These are phyloP conservation scores for Sinosuthora webbiana DNA, from an alignment of 2,113 vertebrate species.

Conservation along the genomic window DNA sequence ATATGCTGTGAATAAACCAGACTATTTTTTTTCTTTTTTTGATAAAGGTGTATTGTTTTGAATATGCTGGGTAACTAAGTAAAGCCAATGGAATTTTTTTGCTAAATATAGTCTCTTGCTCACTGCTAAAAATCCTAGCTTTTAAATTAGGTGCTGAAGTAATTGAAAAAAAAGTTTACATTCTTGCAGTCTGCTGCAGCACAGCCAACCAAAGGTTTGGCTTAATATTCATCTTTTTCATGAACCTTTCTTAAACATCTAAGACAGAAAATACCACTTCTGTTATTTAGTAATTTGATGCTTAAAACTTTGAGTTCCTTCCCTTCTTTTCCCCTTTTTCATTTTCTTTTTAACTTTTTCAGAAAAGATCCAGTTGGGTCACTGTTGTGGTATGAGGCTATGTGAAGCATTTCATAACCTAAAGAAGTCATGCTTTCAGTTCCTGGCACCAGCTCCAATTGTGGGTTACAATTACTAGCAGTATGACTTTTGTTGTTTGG, in stretches of 20 bases:
- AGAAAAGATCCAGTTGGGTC: conserved; percentile 26
- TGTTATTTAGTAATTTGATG: conserved; percentile 65
- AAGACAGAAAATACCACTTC: conserved; percentile 67
- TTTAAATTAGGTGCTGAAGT: conserved; percentile 80
- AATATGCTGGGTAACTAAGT: conserved; percentile 72
- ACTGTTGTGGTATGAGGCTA: conserved; percentile 54
- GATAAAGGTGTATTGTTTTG: conserved; percentile 80
- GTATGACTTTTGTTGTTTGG: background rate
- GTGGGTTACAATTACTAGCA: conserved; percentile 60
- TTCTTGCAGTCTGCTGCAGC: conserved; percentile 71
- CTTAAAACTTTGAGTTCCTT: background rate
- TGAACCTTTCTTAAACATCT: conserved; percentile 63
- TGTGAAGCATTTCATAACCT: conserved; percentile 60
- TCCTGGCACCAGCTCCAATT: conserved; percentile 38
- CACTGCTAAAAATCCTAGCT: conserved; percentile 74
- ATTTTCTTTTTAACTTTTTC: background rate
- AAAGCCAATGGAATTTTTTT: conserved; percentile 78
- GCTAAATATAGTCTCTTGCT: conserved; percentile 83
- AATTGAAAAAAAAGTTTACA: conserved; percentile 77
- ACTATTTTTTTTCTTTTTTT: conserved; percentile 82
- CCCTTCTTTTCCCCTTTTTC: background rate
- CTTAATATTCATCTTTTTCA: conserved; percentile 72
- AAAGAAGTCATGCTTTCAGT: conserved; percentile 62
- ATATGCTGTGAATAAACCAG: conserved; percentile 78
- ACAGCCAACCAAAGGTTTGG: conserved; percentile 78